Percentiles rank a stretch among this genome's conserved stretches.
phyloP scores from a whole-genome alignment of 2,888 invertebrate species.

The Pomacea canaliculata region DNA sequence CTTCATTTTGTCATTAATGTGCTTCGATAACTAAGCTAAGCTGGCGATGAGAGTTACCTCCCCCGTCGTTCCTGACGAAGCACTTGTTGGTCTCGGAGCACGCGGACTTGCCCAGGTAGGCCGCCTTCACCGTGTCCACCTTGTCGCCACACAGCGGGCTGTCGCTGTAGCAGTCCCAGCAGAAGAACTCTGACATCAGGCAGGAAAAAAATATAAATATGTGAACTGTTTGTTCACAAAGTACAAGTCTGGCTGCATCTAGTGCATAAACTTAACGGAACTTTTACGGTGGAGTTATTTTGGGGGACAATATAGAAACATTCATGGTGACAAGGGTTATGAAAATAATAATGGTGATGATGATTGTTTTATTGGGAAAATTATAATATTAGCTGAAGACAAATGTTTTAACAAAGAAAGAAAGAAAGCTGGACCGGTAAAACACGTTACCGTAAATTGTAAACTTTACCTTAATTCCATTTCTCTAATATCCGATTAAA shows the following conservation, averaged over 20 bases:
- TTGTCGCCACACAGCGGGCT: slow-evolving; percentile 34
- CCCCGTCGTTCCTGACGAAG: slow-evolving; percentile 41
- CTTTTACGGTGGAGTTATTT: not conserved
- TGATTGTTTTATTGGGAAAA: too few species aligned
- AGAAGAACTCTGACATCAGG: slow-evolving; percentile 34
- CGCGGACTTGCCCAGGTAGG: slow-evolving; percentile 34
- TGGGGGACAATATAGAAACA: not conserved
- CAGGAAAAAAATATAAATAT: too few species aligned
- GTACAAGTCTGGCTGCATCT: not conserved
- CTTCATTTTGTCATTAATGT: too few species aligned
- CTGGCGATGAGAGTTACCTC: slow-evolving; percentile 20
- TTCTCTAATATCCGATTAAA: too few species aligned
- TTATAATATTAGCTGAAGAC: too few species aligned
- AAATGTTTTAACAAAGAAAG: too few species aligned
- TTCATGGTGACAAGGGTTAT: too few species aligned
- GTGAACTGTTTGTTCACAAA: not conserved
- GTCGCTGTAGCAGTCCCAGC: slow-evolving; percentile 41
- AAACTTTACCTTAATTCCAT: too few species aligned
- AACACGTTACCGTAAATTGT: too few species aligned
- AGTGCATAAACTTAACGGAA: not conserved
- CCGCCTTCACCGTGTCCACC: slow-evolving; percentile 32
- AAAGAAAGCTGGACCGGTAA: too few species aligned
- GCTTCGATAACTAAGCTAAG: too few species aligned
- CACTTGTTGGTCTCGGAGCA: slow-evolving; percentile 37
- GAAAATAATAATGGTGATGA: too few species aligned